phyloP scores from a whole-genome alignment of 2,113 vertebrate species.

The Myodes glareolus region DNA sequence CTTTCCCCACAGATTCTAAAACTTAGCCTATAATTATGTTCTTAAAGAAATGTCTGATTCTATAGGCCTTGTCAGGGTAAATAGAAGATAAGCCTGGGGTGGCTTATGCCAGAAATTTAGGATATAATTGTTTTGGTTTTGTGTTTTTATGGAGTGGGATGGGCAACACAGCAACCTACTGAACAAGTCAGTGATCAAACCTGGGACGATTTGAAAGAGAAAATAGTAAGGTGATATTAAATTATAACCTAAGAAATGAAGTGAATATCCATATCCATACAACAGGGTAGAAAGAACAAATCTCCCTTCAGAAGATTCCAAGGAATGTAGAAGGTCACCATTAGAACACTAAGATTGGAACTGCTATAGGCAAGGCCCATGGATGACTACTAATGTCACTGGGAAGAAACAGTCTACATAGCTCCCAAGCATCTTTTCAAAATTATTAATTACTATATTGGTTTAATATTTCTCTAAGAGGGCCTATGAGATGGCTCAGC shows the following conservation, averaged over 20 bases:
- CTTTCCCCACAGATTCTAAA: not conserved
- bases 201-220: not conserved
- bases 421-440: not conserved
- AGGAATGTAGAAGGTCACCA: not conserved
- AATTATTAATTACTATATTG: not conserved
- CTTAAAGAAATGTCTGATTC: not conserved
- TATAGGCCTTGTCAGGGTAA: not conserved
- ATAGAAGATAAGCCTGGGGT: not conserved
- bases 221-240: not conserved
- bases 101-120: not conserved
- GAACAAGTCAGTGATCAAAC: not conserved
- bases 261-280: not conserved
- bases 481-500: not conserved
- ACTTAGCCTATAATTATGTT: not conserved
- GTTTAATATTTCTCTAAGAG: not conserved
- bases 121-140: not conserved
- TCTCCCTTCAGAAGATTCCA: slow-evolving; percentile 7
- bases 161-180: not conserved
- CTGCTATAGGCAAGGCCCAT: not conserved
- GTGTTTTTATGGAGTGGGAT: not conserved
- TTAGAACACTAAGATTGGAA: not conserved
- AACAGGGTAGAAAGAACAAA: not conserved
- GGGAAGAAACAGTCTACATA: not conserved
- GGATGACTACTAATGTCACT: not conserved
- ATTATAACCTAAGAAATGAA: slow-evolving; percentile 26